Base-by-base conservation (phyloP, 1,140 invertebrate genomes). In the Manduca sexta region DNA sequence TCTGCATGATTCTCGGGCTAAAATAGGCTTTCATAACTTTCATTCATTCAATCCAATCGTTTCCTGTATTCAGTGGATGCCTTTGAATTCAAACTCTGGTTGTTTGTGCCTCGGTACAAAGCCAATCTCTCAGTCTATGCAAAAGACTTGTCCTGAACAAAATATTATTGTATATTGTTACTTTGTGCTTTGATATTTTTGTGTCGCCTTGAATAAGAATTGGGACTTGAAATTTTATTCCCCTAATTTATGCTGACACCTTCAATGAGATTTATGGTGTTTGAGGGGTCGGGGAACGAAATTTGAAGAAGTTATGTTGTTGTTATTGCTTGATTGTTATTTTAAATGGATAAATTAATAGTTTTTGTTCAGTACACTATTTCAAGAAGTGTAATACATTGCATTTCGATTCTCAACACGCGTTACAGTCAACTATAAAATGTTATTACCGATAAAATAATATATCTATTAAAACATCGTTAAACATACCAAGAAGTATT, bases 151-250 rank as follows among this genome's bases (percentile, higher is more conserved):
- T 44, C 42, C 38, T 52, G 48, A 54, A 68, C 58, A 70, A 72
- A 70, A 75, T 74, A 72, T 70, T 68, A 70, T 64, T 34, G 56
- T 60, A 56, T 61, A 64, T 62, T 62, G 56, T 51, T 64, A 53
- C 61, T 69, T 73, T 78, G 69, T 74, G 50, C 39, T 69, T 72
- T 64, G 56, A 69, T 61, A 75, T 69, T 72, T 54, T 66, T 54
- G 59, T 64, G 56, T 62, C 49, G 52, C 53, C 21, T 26, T 26
- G 21, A 26, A 26, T 26, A 26, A 5, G 21, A 26, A 26, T 26
- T 3, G 21, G 4, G 21, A 8, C 13, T 8, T n/a, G n/a, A 30
- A 43, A 13, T 31, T 14, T 2, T 43, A 30, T 3, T 30, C n/a
- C n/a, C 8, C 8, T 11, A 41, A 41, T 15, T 11, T n/a, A 3